These are phyloP conservation scores for Conistra vaccinii DNA, from an alignment of 2,888 invertebrate genomes.

Conservation along the genomic window DNA sequence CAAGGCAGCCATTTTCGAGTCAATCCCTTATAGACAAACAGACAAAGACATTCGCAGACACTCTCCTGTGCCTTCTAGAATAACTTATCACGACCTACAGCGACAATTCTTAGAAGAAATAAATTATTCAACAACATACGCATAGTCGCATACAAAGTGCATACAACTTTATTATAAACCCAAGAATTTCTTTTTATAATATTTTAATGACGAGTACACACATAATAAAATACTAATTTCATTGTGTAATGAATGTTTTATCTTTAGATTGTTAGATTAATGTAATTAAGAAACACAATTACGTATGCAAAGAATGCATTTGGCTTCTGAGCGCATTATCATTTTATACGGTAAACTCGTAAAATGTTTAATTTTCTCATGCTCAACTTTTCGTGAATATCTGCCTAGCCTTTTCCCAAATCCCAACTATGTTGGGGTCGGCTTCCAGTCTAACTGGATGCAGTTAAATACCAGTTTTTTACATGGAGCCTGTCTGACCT, in stretches of 20 bases:
- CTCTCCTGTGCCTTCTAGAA: slow-evolving; percentile 46
- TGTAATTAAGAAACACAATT: slow-evolving; percentile 46
- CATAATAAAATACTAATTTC: slow-evolving; percentile 52
- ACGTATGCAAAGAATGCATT: slow-evolving; percentile 36
- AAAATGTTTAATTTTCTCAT: slow-evolving; percentile 5
- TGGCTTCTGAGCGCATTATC: slow-evolving; percentile 12
- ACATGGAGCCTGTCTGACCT: no score
- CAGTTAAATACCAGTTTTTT: no score
- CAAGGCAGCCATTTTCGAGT: slow-evolving; percentile 32
- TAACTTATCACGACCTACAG: slow-evolving; percentile 58
- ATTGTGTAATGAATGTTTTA: slow-evolving; percentile 41
- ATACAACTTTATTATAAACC: slow-evolving; percentile 47
- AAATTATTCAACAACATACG: slow-evolving; percentile 53
- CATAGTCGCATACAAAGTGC: slow-evolving; percentile 47
- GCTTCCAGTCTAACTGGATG: no score
- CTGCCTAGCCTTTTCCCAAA: no score
- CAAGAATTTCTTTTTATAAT: slow-evolving; percentile 51
- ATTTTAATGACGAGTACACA: slow-evolving; percentile 44
- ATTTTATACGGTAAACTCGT: slow-evolving; percentile 37
- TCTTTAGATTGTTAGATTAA: slow-evolving; percentile 48
- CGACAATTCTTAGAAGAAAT: slow-evolving; percentile 54
- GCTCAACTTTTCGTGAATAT: not conserved
- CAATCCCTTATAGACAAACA: slow-evolving; percentile 25
- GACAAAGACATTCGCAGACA: slow-evolving; percentile 49
- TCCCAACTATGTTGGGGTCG: no score